phyloP scores from a whole-genome alignment of 30 jellyfish, hydroid and myxozoan species.

The Aurelia coerulea region DNA sequence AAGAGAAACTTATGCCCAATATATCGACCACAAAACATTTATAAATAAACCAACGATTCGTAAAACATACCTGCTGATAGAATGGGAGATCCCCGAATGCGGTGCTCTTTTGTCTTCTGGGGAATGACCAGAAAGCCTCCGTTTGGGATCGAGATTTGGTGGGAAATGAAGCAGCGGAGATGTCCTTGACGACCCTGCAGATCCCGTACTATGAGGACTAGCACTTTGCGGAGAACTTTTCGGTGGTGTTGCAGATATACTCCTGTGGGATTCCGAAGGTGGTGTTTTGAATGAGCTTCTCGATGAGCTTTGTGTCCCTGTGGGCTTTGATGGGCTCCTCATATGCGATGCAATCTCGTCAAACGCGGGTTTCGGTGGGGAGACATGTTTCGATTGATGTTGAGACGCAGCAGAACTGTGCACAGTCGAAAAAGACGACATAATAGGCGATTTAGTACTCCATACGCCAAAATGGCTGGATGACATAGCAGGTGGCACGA shows the following conservation, averaged over 20 bases:
- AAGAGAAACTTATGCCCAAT: no score
- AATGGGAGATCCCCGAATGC: slow-evolving; percentile 42
- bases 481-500: not conserved
- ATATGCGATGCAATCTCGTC: slow-evolving; percentile 2
- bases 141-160: slow-evolving; percentile 21
- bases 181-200: slow-evolving; percentile 44
- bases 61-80: slow-evolving; percentile 48
- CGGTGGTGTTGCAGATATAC: slow-evolving; percentile 58
- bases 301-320: slow-evolving; percentile 8
- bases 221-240: slow-evolving; percentile 44
- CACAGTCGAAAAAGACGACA: not conserved
- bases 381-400: slow-evolving; percentile 6
- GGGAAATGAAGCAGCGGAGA: slow-evolving; percentile 65
- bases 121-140: slow-evolving; percentile 72
- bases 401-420: not conserved
- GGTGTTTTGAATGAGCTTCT: slow-evolving; percentile 48
- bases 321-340: not conserved
- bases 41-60: no score
- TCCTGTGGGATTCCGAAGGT: slow-evolving; percentile 34
- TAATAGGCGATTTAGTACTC: not conserved
- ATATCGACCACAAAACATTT: no score
- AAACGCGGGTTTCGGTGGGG: slow-evolving; percentile 33
- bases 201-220: slow-evolving; percentile 38
- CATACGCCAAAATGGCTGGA: not conserved
- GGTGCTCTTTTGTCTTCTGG: slow-evolving; percentile 36